These are phyloP conservation scores for Drosophila diplacantha DNA, from an alignment of 2,888 invertebrate species.

Conservation along the genomic window DNA sequence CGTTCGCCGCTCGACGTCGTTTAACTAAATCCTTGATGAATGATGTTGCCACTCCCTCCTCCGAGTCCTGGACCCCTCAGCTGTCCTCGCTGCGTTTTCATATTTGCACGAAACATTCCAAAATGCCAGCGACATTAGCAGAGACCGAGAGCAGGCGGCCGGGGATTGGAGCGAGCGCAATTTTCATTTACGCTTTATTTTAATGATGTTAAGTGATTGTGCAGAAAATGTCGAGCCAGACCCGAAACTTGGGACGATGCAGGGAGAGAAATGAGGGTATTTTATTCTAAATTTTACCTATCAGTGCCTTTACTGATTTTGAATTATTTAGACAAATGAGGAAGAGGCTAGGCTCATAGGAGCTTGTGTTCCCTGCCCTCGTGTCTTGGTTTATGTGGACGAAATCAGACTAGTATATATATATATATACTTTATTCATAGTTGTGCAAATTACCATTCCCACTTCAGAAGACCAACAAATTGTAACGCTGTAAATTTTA, in stretches of 20 bases:
- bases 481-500: too few species aligned
- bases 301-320: too few species aligned
- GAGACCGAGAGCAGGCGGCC: background rate
- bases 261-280: background rate
- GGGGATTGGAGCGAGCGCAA: slow-evolving; percentile 46
- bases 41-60: slow-evolving; percentile 52
- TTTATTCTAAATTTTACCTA: background rate
- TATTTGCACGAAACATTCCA: slow-evolving; percentile 59
- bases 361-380: too few species aligned
- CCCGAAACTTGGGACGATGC: background rate
- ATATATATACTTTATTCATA: too few species aligned
- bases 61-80: slow-evolving; percentile 15
- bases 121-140: slow-evolving; percentile 64
- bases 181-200: slow-evolving; percentile 72
- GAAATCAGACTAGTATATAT: too few species aligned
- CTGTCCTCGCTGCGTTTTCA: slow-evolving; percentile 50
- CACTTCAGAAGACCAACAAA: too few species aligned
- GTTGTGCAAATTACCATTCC: too few species aligned
- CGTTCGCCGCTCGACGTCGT: slow-evolving; percentile 59
- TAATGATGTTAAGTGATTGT: slow-evolving; percentile 73
- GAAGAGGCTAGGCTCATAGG: too few species aligned
- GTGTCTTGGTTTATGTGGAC: too few species aligned
- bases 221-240: slow-evolving; percentile 57
- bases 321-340: too few species aligned
- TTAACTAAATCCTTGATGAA: slow-evolving; percentile 73